Evolutionary conservation across 2,113 vertebrate species (phyloP), one percentile per base, ranked within the genome.

Genomic region (Amphilophus citrinellus): DNA sequence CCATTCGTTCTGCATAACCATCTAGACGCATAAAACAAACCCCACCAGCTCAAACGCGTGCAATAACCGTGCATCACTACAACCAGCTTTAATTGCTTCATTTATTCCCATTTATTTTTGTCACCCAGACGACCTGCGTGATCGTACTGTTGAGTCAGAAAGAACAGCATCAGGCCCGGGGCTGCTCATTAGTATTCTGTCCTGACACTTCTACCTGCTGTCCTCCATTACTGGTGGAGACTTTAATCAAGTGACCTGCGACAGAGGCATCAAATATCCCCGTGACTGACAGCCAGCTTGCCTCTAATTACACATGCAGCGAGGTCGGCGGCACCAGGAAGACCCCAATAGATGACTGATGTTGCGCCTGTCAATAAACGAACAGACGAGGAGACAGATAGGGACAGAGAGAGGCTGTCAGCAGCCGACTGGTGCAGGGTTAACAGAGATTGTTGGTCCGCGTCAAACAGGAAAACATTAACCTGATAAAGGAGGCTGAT

Each of bases 21-120:
- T 86, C 94, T 91, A 89, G 61, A 91, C 86, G 83, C 71, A 92
- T 76, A 92, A 61, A 86, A 90, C 87, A 92, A 81, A 87, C 39
- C 75, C 27, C 27, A 58, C 78, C 82, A 79, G 22, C 79, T 87
- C 39, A 88, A 80, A 88, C 18, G 24, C 35, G 83, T 91, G 91
- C 85, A 89, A 89, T 87, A 88, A 83, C 79, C 37, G 20, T 80
- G 61, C 77, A 87, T 84, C 76, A 47, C 75, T 22, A 77, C 77
- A 81, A 76, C 61, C 39, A 4, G 0, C 71, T 76, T 71, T 91
- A 92, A 93, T 91, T 88, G 85, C 88, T 87, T 88, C 68, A 92
- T 95, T 92, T 88, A 93, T 92, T 90, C 88, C 87, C 83, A 84
- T 93, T 94, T 90, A 88, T 93, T 93, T 87, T 68, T 68, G 87